Base-by-base conservation (phyloP, 2,888 invertebrate species). In the Phyllotreta cruciferae region DNA sequence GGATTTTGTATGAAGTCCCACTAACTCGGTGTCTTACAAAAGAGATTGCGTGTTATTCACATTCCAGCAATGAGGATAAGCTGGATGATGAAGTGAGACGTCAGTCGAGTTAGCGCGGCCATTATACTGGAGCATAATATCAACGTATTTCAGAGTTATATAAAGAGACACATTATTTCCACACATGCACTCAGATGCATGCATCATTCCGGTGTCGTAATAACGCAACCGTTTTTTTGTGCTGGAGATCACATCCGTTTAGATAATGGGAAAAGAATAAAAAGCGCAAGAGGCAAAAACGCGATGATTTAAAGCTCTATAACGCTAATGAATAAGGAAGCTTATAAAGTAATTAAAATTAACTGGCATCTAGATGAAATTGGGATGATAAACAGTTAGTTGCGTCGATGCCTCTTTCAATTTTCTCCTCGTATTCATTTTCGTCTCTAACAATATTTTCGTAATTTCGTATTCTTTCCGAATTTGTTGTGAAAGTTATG, bases 101-200 rank as follows among this genome's bases (percentile, higher is more conserved):
- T 50, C 36, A 11, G 5, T 10, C 5, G 5, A 50, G 50, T 50
- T 50, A 50, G 50, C 50, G 10, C 6, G 10, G 36, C 50, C 11
- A 50, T 50, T 50, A 50, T 10, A 7, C 11, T 24, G 9, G 34
- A 49, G 49, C 9, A 49, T 49, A 49, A 49, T 49, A 49, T 9
- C 34, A 6, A 34, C 50, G 24, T 50, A 50, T 50, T 50, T 50
- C 50, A 50, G 11, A 50, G 50, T 50, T 50, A 50, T 50, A 50
- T 50, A 50, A 50, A 50, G 50, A 50, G 36, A 50, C 50, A 50
- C 34, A 9, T 50, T 50, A 50, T 50, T 50, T 50, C 50, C 37
- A 50, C 50, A 36, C 50, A 35, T 50, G 34, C 50, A 50, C 36
- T 36, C 50, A 36, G 5, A 50, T 35, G 50, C 50, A 50, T 50